These are phyloP conservation scores for Oeneis ivallda DNA, from an alignment of 2,888 invertebrate species.

Conservation along the genomic window DNA sequence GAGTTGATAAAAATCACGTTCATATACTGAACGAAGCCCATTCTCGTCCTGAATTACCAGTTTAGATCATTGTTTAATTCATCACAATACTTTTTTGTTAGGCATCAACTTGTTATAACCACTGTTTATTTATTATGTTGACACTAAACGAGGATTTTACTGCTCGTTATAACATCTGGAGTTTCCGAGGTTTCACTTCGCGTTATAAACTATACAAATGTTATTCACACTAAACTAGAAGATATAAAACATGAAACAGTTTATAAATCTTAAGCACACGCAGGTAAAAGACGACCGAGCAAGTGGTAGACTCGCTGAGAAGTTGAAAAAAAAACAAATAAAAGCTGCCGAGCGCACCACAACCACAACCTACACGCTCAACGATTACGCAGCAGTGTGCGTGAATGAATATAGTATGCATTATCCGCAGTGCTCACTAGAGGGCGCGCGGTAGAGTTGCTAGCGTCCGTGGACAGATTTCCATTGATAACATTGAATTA, in stretches of 20 bases:
- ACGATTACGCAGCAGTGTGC: constrained; percentile 67
- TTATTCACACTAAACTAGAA: constrained; percentile 28
- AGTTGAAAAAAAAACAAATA: constrained; percentile 66
- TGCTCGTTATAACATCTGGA: constrained; percentile 68
- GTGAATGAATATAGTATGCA: constrained; percentile 61
- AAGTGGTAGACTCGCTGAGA: constrained; percentile 54
- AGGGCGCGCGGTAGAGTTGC: constrained; percentile 40
- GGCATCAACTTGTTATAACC: constrained; percentile 64
- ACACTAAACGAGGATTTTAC: constrained; percentile 74
- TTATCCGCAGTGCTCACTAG: constrained; percentile 42
- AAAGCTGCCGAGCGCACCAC: constrained; percentile 49
- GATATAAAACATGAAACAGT: constrained; percentile 43
- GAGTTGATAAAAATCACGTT: constrained; percentile 62
- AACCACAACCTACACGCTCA: constrained; percentile 55
- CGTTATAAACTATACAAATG: constrained; percentile 45
- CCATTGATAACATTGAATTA: constrained; percentile 26
- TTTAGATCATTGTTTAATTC: constrained; percentile 73
- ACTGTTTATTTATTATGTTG: constrained; percentile 78
- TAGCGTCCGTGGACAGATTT: constrained; percentile 18
- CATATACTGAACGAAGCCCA: constrained; percentile 63
- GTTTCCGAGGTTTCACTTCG: constrained; percentile 67
- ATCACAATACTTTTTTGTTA: constrained; percentile 63
- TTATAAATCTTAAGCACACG: constrained; percentile 54
- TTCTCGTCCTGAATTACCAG: constrained; percentile 70
- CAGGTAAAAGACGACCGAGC: constrained; percentile 62